Evolutionary conservation across 1,140 invertebrate genomes (phyloP).

Genomic region (Heliconius hermathena): DNA sequence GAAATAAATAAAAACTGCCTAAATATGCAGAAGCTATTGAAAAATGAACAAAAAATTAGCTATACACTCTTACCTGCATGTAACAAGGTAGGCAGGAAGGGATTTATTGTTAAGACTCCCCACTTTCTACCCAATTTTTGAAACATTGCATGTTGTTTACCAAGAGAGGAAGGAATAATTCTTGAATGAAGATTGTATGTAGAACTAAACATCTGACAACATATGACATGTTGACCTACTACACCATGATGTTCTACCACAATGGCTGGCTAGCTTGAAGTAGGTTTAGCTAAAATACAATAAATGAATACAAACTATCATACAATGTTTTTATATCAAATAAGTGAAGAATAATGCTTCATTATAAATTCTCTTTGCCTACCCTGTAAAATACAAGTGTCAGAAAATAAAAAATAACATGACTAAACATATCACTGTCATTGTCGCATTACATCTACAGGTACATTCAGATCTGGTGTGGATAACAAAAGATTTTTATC

Average conservation of each 20-base stretch:
- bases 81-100: too few species aligned
- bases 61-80: too few species aligned
- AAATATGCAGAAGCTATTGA: neutral
- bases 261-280: too few species aligned
- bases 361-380: neutral
- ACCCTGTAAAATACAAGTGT: neutral
- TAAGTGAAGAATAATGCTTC: neutral
- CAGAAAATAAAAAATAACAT: neutral
- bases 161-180: too few species aligned
- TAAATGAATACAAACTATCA: neutral
- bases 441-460: slow-evolving; percentile 65
- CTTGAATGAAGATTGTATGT: too few species aligned
- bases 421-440: slow-evolving; percentile 45
- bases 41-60: too few species aligned
- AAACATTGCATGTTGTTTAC: too few species aligned
- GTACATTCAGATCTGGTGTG: slow-evolving; percentile 59
- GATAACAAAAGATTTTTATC: slow-evolving; percentile 58
- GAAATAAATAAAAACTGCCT: neutral
- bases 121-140: too few species aligned
- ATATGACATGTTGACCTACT: too few species aligned
- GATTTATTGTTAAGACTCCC: too few species aligned
- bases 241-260: too few species aligned
- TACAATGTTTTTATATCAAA: neutral
- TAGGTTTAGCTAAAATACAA: neutral
- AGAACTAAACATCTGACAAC: too few species aligned